Conservation (phyloP, 1,140 invertebrate genomes). For the Orchesella cincta region DNA sequence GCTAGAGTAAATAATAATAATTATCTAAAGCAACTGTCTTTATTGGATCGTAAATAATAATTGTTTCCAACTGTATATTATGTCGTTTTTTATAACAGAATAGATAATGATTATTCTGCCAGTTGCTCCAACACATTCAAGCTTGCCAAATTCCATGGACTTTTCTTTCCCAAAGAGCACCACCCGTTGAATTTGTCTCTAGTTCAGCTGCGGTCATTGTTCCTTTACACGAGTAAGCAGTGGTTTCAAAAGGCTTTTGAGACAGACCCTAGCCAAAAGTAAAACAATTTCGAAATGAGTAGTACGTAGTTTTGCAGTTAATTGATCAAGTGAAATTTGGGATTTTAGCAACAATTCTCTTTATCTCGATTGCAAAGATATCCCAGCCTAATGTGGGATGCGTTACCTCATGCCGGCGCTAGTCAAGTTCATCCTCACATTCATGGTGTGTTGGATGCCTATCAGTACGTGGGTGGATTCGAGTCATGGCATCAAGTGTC, state of each 20-base stretch:
- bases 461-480: constrained; percentile 57
- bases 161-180: constrained; percentile 57
- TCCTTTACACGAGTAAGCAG: constrained; percentile 53
- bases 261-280: constrained; percentile 48
- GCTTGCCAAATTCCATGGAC: constrained; percentile 58
- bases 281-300: no score
- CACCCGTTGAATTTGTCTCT: constrained; percentile 57
- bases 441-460: constrained; percentile 56
- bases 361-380: constrained; percentile 51
- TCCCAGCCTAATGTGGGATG: constrained; percentile 59
- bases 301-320: no score
- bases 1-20: background rate
- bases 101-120: constrained; percentile 55
- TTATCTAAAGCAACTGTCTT: no score
- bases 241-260: constrained; percentile 54
- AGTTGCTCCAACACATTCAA: constrained; percentile 61
- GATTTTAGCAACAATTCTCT: constrained; percentile 42
- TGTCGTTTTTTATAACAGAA: no score
- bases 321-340: no score
- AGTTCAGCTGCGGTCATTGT: constrained; percentile 55
- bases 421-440: constrained; percentile 62
- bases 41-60: constrained; percentile 13
- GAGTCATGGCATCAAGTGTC: constrained; percentile 55
- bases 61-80: constrained; percentile 1
- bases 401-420: constrained; percentile 59